Evolutionary conservation across 2,888 invertebrate genomes (phyloP), one percentile per base, ranked within the genome.

Genomic region (Aphodius granarius): DNA sequence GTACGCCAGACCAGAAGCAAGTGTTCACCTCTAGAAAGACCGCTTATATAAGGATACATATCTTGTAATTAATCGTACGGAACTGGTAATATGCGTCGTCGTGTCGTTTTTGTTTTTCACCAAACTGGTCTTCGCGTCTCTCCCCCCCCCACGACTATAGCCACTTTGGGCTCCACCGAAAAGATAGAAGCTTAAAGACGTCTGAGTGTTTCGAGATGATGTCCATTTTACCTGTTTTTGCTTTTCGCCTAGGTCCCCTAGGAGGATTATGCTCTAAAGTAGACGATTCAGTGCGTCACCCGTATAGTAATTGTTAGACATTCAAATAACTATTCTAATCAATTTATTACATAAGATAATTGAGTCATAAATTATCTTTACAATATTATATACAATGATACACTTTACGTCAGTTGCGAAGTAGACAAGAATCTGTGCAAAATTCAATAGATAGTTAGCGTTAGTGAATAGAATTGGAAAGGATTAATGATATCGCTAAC

Each of bases 41-140:
- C 75, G 72, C 72, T 74, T 75, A 79, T 78, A 77, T 79, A 72
- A 73, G 78, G 79, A 78, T 78, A 77, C 79, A 79, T 79, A 79
- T 78, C 79, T 79, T 78, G 76, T 78, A 79, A 79, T 79, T 79
- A 79, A 79, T 77, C 77, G 78, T 78, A 78, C 78, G 78, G 78
- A 79, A 79, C 78, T 78, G 76, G 74, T 74, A 76, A 75, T 74
- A 74, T 74, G 66, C 76, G 74, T 74, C 63, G 76, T 70, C 22
- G 20, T 20, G 68, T 68, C 43, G 75, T 72, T 74, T 76, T 76
- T 74, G 66, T 76, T 74, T 76, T 76, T 21, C 63, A 65, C 20
- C 20, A 22, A 68, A 68, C 68, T 68, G 68, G 68, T 68, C 68
- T 18, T 66, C 17, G 18, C 68, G 20, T 20, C 68, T 68, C 22